phyloP scores from a whole-genome alignment of 2,113 vertebrate genomes.

The Gavia stellata region DNA sequence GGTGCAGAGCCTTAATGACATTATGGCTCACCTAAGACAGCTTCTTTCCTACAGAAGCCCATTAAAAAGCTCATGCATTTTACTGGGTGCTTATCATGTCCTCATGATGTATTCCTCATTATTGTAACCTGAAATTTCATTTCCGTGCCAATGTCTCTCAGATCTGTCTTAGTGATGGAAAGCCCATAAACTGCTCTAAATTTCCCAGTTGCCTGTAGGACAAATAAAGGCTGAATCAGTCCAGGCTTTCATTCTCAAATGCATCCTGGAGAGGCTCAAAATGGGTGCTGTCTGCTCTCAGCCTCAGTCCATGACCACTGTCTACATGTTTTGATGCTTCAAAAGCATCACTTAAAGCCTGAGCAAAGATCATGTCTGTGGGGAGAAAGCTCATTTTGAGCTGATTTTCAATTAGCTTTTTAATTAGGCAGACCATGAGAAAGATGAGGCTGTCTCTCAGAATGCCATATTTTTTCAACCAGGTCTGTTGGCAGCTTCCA shows the following conservation, averaged over 20 bases:
- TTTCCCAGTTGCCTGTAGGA: not conserved
- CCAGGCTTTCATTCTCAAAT: not conserved
- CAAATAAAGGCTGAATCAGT: not conserved
- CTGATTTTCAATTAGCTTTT: not conserved
- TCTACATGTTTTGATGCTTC: not conserved
- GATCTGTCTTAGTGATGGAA: not conserved
- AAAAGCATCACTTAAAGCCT: not conserved
- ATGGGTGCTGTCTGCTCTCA: not conserved
- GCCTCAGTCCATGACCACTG: not conserved
- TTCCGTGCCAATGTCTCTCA: not conserved
- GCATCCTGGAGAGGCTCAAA: not conserved
- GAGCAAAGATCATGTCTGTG: not conserved
- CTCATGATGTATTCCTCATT: not conserved
- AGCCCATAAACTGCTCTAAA: not conserved
- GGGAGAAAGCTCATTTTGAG: not conserved
- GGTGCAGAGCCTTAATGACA: not conserved
- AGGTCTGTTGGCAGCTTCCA: not conserved
- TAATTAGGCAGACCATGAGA: not conserved
- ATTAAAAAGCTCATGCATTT: not conserved
- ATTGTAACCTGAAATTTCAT: constrained; percentile 21
- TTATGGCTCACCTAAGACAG: not conserved
- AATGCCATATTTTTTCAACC: not conserved
- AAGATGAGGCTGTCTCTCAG: not conserved
- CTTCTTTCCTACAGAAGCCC: not conserved
- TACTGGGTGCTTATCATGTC: not conserved